Percentiles rank a stretch among this genome's conserved stretches.
Conservation (phyloP, 2,113 vertebrate species). For the Cromileptes altivelis region DNA sequence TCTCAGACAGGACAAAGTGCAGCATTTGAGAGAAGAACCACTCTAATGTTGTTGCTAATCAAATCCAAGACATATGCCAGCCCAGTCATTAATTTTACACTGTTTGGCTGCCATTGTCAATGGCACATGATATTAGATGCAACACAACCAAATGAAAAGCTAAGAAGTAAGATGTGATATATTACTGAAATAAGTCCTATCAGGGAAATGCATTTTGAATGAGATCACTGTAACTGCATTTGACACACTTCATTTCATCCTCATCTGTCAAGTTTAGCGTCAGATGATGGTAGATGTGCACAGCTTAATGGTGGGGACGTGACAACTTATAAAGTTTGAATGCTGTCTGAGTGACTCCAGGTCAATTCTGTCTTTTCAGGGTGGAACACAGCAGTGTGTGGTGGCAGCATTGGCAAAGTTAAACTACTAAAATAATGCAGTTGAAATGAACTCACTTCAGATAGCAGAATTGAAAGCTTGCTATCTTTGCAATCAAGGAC, state of each 20-base stretch:
- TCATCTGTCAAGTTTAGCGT: constrained; percentile 88
- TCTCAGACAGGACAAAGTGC: constrained; percentile 83
- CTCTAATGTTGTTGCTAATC: constrained; percentile 83
- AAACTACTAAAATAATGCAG: constrained; percentile 2
- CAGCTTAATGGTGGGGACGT: constrained; percentile 86
- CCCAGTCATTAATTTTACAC: constrained; percentile 88
- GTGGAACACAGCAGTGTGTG: neutral
- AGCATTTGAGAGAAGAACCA: constrained; percentile 80
- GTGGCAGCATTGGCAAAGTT: constrained; percentile 11
- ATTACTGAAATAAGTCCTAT: constrained; percentile 90
- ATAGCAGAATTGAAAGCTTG: neutral
- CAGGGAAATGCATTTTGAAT: constrained; percentile 82
- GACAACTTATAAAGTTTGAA: constrained; percentile 85
- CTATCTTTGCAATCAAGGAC: neutral
- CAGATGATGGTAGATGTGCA: constrained; percentile 85
- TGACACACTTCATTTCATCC: constrained; percentile 93
- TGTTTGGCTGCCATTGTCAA: constrained; percentile 83
- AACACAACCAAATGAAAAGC: constrained; percentile 90
- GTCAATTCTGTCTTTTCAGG: constrained; percentile 44
- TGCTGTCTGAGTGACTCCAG: constrained; percentile 66
- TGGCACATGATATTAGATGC: constrained; percentile 88
- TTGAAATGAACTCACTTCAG: neutral
- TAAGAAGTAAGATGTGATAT: constrained; percentile 86
- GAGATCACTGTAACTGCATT: constrained; percentile 88
- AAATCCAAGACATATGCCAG: constrained; percentile 84